A percentile compares a stretch with the other conserved stretches of the same genome.
phyloP scores from a whole-genome alignment of 1,140 invertebrate genomes.

The Macrobrachium nipponense region DNA sequence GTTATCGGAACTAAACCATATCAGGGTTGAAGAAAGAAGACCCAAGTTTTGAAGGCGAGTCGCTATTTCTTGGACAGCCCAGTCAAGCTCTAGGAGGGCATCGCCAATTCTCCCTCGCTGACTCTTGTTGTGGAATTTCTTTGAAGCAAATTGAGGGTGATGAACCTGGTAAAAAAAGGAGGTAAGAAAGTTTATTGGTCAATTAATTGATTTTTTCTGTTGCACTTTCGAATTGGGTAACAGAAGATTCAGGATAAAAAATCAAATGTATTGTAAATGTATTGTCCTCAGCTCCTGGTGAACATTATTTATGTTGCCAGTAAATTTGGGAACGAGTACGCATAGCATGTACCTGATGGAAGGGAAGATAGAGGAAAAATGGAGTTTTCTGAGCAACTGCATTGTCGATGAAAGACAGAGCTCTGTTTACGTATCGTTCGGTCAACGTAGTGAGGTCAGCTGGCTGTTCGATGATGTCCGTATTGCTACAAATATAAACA shows the following conservation, averaged over 20 bases:
- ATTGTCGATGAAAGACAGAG: conserved; percentile 1
- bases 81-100: conserved; percentile 32
- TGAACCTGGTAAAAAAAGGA: conserved; percentile 11
- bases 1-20: conserved; percentile 41
- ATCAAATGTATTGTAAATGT: neutral
- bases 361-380: conserved; percentile 51
- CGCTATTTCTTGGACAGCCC: conserved; percentile 22
- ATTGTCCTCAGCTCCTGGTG: neutral
- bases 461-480: conserved; percentile 57
- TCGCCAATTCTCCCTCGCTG: conserved; percentile 11
- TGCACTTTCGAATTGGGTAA: neutral
- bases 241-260: no score
- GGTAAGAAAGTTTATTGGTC: neutral
- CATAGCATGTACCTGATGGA: conserved; percentile 28
- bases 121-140: conserved; percentile 25
- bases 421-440: conserved; percentile 24
- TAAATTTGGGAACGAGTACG: neutral
- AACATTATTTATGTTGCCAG: neutral
- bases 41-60: neutral
- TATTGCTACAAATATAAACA: conserved; percentile 28
- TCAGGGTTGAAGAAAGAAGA: conserved; percentile 13
- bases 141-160: conserved; percentile 38
- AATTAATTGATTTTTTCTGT: neutral
- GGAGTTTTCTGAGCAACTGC: neutral
- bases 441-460: conserved; percentile 47